Conservation (phyloP, 1,140 invertebrate species). For the Trissolcus basalis region DNA sequence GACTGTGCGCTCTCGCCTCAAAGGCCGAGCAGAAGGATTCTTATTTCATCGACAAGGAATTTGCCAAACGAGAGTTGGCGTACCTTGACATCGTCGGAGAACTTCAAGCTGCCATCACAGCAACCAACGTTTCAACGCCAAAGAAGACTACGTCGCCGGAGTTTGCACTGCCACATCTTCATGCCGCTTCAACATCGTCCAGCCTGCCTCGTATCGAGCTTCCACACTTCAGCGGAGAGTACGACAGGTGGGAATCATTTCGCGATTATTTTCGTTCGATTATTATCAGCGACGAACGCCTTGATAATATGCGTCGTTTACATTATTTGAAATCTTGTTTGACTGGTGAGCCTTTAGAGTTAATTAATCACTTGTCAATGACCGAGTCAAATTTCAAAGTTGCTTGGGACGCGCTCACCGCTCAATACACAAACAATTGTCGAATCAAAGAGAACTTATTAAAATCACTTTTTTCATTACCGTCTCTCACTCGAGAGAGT, state of each 20-base stretch:
- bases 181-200: neutral
- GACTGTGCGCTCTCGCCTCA: no score
- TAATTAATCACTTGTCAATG: constrained; percentile 3
- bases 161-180: no score
- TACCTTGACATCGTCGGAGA: no score
- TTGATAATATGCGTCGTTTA: neutral
- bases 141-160: no score
- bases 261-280: neutral
- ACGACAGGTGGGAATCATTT: neutral
- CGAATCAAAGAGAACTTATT: neutral
- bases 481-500: neutral
- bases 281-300: neutral
- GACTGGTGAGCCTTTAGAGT: neutral
- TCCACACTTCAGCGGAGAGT: neutral
- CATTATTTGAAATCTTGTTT: constrained; percentile 3
- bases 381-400: neutral
- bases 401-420: neutral
- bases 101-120: no score
- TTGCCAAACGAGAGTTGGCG: no score
- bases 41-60: no score
- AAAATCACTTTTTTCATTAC: neutral
- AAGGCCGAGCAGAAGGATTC: no score
- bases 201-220: neutral
- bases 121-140: no score
- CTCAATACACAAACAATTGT: constrained; percentile 5